Evolutionary conservation across 2,888 invertebrate genomes (phyloP).

Genomic region (Orthosia gracilis): DNA sequence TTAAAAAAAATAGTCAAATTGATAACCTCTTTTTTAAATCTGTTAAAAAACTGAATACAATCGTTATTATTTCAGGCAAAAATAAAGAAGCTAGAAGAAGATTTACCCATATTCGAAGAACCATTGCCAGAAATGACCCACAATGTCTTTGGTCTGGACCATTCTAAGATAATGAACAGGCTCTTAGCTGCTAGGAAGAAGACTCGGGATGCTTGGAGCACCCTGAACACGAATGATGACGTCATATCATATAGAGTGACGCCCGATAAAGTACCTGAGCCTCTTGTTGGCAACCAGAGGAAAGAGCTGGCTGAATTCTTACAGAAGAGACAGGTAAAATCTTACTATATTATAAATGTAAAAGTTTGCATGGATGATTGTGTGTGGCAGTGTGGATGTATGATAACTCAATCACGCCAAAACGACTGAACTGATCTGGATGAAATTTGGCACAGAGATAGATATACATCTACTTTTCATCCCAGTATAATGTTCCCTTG

Average conservation of each 20-base stretch:
- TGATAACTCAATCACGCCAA: too few species aligned
- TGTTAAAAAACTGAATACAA: too few species aligned
- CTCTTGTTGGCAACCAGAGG: constrained; percentile 81
- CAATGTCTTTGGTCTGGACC: constrained; percentile 93
- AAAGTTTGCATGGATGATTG: too few species aligned
- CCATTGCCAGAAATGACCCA: constrained; percentile 93
- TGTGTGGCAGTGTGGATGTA: too few species aligned
- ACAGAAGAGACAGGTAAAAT: constrained; percentile 88
- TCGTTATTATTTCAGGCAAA: constrained; percentile 75
- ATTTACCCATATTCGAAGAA: constrained; percentile 79
- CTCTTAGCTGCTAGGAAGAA: constrained; percentile 89
- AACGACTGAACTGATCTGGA: too few species aligned
- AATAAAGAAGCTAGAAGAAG: constrained; percentile 84
- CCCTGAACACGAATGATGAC: constrained; percentile 69
- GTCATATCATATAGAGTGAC: constrained; percentile 81
- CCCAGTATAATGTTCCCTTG: too few species aligned
- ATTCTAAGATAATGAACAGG: constrained; percentile 92
- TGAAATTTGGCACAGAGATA: too few species aligned
- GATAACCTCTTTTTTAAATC: too few species aligned
- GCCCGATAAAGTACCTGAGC: constrained; percentile 58
- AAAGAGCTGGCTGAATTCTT: constrained; percentile 91
- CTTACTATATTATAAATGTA: too few species aligned
- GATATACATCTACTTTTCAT: too few species aligned
- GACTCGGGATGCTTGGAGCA: constrained; percentile 90
- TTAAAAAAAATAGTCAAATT: too few species aligned